Percentiles rank a stretch among this genome's conserved stretches.
These are phyloP conservation scores for Acanthosepion pharaonis DNA, from an alignment of 2,888 invertebrate genomes.

Conservation along the genomic window DNA sequence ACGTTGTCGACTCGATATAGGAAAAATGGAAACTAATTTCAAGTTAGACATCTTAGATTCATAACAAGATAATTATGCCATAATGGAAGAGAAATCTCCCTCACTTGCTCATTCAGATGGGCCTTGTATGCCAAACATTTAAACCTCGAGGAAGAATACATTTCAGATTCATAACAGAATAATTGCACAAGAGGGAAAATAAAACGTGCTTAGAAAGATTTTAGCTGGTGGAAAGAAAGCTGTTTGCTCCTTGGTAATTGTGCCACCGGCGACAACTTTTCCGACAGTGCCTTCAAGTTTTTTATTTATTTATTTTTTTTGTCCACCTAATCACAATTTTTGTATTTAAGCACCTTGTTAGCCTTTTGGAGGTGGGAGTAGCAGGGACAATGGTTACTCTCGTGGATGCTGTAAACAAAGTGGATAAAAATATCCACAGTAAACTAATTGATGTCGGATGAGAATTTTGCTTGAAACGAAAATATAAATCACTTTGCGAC, in stretches of 20 bases:
- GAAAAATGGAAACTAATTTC: too few relatives aligned
- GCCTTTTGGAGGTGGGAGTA: not conserved
- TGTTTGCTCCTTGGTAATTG: not conserved
- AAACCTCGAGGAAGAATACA: too few relatives aligned
- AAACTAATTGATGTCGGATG: not conserved
- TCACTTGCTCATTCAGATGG: too few relatives aligned
- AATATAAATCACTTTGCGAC: not conserved
- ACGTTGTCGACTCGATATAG: too few relatives aligned
- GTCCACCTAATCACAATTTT: not conserved
- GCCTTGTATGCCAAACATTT: too few relatives aligned
- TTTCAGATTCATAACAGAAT: too few relatives aligned
- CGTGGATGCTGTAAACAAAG: not conserved
- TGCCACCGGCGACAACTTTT: not conserved
- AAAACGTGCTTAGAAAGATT: too few relatives aligned
- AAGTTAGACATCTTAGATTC: too few relatives aligned
- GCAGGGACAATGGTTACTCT: not conserved
- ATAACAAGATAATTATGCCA: too few relatives aligned
- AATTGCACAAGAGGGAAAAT: too few relatives aligned
- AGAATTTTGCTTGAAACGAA: not conserved
- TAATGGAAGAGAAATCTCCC: too few relatives aligned
- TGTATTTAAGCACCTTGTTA: not conserved
- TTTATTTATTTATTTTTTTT: not conserved
- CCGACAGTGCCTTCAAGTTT: not conserved
- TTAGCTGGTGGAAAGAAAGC: not conserved
- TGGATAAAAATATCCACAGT: not conserved